Evolutionary conservation across 2,888 invertebrate species (phyloP), one percentile per base, ranked within the genome.

Genomic region (Ectemnius lituratus): DNA sequence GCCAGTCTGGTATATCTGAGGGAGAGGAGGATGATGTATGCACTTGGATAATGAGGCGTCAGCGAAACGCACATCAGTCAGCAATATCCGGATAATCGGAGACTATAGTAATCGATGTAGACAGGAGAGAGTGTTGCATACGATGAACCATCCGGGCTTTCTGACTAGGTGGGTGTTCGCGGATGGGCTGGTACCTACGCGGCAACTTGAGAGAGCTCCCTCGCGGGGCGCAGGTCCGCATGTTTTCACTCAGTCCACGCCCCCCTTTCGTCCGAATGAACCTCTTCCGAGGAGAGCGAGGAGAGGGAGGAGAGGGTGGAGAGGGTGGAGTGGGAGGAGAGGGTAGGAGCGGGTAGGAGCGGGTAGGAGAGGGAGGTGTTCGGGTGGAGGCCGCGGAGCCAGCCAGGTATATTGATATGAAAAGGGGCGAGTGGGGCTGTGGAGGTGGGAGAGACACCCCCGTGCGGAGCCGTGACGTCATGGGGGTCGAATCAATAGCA

Each of bases 401-500:
- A 47, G 58, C 28, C 28, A 52, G 64, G 2, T 58, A 16, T 37
- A 37, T 52, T 14, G 16, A 52, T 16, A 14, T 52, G 52, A 52
- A n/a, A 47, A 16, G 16, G 16, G 16, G 52, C 14, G 14, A 52
- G 52, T 14, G 14, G n/a, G 6, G 52, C 14, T 27, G 16, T 27
- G 79, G 77, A 77, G 84, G 83, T 78, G 80, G 83, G 81, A 81
- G 79, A 81, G 79, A 74, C 81, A 80, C 84, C 83, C 84, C 81
- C 78, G 73, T 62, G 71, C 60, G 62, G n/a, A 45, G 56, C 20
- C 20, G 83, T 86, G 86, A 86, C 86, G 86, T 87, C 86, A 87
- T 83, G 75, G 79, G 79, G 82, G 77, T 78, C 76, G 86, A 89
- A 89, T 89, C 89, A 88, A 89, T 89, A 89, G 86, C 84, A 73